phyloP scores from a whole-genome alignment of 2,797 vertebrate species.

The Notamacropus eugenii region DNA sequence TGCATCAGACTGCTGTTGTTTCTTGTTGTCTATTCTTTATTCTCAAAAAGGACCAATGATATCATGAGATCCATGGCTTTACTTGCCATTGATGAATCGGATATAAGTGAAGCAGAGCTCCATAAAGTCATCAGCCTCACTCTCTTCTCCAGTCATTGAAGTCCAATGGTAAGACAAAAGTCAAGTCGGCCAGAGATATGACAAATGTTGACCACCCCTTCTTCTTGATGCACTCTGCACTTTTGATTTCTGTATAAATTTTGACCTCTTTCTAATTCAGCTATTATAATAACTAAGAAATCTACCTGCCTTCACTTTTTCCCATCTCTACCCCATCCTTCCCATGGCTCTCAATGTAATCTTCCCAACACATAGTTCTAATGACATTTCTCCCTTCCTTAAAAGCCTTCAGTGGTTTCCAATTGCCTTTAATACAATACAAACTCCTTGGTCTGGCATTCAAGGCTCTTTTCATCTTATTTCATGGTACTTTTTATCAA shows the following conservation, averaged over 20 bases:
- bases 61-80: rapidly evolving
- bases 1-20: neutral
- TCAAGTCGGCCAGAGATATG: neutral
- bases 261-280: neutral
- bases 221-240: neutral
- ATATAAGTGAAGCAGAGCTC: neutral
- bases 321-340: neutral
- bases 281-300: neutral
- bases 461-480: neutral
- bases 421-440: neutral
- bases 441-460: neutral
- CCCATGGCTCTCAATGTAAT: neutral
- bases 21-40: neutral
- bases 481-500: neutral
- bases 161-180: neutral
- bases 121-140: neutral
- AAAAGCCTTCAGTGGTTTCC: neutral
- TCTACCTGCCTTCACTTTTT: neutral
- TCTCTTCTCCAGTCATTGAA: neutral
- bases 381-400: neutral
- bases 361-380: neutral
- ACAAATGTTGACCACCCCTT: neutral
- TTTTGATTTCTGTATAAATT: neutral
- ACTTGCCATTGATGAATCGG: neutral
- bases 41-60: neutral